phyloP scores from a whole-genome alignment of 2,113 vertebrate species.

The Xiphorhynchus elegans region DNA sequence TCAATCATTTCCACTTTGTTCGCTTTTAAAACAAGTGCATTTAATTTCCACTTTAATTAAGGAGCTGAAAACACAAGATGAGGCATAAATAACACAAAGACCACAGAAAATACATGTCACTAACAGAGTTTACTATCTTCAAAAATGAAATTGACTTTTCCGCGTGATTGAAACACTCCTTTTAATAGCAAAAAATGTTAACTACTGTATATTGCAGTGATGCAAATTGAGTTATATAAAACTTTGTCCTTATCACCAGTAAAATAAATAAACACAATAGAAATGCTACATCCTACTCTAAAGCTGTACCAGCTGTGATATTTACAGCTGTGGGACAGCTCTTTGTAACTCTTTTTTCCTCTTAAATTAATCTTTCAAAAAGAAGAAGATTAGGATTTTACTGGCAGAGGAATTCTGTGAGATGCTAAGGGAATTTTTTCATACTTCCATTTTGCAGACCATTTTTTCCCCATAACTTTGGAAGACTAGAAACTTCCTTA shows the following conservation, averaged over 20 bases:
- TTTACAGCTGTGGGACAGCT: background rate
- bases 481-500: background rate
- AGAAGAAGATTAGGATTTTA: background rate
- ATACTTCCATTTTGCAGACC: background rate
- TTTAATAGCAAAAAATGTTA: background rate
- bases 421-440: background rate
- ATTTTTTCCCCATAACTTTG: background rate
- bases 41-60: slow-evolving; percentile 55
- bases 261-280: slow-evolving; percentile 8
- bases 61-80: slow-evolving; percentile 1
- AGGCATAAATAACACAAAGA: slow-evolving; percentile 13
- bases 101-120: background rate
- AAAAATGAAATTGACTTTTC: background rate
- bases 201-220: background rate
- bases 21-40: slow-evolving; percentile 14
- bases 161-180: background rate
- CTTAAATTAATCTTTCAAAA: background rate
- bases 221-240: background rate
- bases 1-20: slow-evolving; percentile 53
- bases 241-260: background rate
- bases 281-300: background rate
- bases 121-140: background rate
- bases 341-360: background rate
- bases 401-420: background rate
- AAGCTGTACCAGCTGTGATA: background rate